phyloP scores from a whole-genome alignment of 2,797 vertebrate genomes.

The Bryconaethiops microstoma region DNA sequence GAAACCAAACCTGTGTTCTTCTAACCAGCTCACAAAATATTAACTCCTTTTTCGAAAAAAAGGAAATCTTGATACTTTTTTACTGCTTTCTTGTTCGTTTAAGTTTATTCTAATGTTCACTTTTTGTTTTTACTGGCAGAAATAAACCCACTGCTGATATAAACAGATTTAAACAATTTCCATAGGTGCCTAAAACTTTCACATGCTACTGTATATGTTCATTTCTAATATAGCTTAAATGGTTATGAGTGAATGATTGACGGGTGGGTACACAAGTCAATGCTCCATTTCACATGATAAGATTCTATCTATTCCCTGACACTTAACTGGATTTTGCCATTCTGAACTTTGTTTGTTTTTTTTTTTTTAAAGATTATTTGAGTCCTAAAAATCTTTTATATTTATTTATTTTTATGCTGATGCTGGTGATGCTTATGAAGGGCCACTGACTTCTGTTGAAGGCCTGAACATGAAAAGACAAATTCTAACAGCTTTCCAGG shows the following conservation, averaged over 20 bases:
- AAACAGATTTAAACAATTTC: no score
- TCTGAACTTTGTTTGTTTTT: background rate
- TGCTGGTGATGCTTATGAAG: slow-evolving; percentile 19
- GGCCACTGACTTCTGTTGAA: slow-evolving; percentile 37
- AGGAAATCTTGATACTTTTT: no score
- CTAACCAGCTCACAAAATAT: no score
- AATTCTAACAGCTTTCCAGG: slow-evolving; percentile 19
- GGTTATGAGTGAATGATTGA: background rate
- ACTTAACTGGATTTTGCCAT: background rate
- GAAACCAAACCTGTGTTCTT: no score
- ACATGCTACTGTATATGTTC: no score
- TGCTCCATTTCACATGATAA: background rate
- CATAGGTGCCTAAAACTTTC: no score
- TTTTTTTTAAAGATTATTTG: background rate
- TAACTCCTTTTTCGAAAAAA: no score
- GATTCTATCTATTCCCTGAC: background rate
- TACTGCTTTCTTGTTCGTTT: no score
- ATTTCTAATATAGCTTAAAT: background rate
- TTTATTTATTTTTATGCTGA: slow-evolving; percentile 25
- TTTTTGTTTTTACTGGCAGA: no score
- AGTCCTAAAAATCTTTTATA: slow-evolving; percentile 15
- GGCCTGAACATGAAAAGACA: slow-evolving; percentile 39
- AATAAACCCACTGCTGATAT: no score
- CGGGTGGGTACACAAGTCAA: background rate
- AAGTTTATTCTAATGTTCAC: no score